Evolutionary conservation across 2,113 vertebrate species (phyloP), one percentile per base, ranked within the genome.

Genomic region (Ameiurus melas): DNA sequence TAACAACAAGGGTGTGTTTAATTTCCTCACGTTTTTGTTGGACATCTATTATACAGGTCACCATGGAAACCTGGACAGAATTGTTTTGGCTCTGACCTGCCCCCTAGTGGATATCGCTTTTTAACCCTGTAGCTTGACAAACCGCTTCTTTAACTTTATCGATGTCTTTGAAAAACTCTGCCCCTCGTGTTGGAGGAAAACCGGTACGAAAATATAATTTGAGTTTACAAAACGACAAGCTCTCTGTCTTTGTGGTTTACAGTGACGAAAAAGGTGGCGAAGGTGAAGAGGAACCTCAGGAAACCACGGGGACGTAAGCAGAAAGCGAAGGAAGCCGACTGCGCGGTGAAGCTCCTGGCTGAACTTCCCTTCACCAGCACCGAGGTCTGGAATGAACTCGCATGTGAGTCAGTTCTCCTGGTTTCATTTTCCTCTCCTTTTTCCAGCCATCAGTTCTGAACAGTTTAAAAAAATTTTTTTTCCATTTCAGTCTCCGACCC

Each of bases 341-440:
- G 78, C 0, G 30, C 85, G 2, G 86, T 92, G 33, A 91, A 58
- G 82, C 90, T 96, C 70, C 94, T 96, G 94, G 92, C 92, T 57
- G 96, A 98, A 92, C 95, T 97, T 89, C 97, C 97, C 0, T 97
- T 98, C 93, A 92, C 94, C 1, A 92, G 93, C 89, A 90, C 95
- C 70, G 93, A 96, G 86, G 93, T 94, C 83, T 95, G 96, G 94
- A 96, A 95, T 83, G 96, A 96, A 60, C 88, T 91, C 25, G 89
- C 75, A 47, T 89, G 91, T 91, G 70, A 88, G 89, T 91, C 25
- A 43, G 1, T n/a, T 19, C 33, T 39, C 33, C 33, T 8, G 33
- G 30, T 33, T 33, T 58, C 57, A 58, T 58, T 58, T 55, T 55
- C 53, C 53, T 55, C 53, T 55, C 53, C 13, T 55, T 55, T 55